These are phyloP conservation scores for Tigriopus japonicus DNA, from an alignment of 1,140 invertebrate species.

Conservation along the genomic window DNA sequence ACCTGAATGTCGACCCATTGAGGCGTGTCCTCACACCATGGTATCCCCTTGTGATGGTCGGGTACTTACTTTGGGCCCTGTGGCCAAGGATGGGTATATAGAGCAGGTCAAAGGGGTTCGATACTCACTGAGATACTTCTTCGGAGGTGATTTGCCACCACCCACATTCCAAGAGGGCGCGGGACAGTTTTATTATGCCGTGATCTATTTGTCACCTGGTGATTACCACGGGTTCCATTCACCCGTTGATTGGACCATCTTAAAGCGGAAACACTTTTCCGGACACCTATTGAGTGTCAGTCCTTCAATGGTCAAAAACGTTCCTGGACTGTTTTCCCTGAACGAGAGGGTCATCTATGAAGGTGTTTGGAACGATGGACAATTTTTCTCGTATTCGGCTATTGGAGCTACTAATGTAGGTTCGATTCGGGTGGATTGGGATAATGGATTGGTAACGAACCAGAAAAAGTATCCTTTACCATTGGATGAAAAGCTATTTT, in stretches of 20 bases:
- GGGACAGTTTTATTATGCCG: conserved; percentile 72
- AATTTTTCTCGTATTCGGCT: conserved; percentile 92
- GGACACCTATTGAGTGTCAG: conserved; percentile 86
- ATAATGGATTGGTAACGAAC: conserved; percentile 6
- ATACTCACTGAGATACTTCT: conserved; percentile 74
- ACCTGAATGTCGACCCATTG: not conserved
- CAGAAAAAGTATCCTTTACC: not conserved
- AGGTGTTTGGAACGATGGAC: conserved; percentile 24
- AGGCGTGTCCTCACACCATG: not conserved
- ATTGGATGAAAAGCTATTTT: too few species aligned
- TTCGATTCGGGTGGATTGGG: conserved; percentile 59
- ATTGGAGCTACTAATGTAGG: conserved; percentile 98
- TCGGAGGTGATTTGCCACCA: conserved; percentile 35
- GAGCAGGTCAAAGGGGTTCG: not conserved
- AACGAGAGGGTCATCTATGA: conserved; percentile 90
- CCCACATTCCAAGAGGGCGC: conserved; percentile 25
- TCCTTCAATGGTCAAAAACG: conserved; percentile 62
- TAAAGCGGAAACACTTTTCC: conserved; percentile 38
- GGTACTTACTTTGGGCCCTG: not conserved
- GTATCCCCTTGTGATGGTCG: not conserved
- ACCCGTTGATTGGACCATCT: conserved; percentile 69
- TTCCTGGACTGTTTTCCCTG: conserved; percentile 77
- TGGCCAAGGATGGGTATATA: not conserved
- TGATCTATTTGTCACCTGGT: conserved; percentile 91
- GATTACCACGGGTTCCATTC: conserved; percentile 99